phyloP scores from a whole-genome alignment of 2,797 vertebrate species.

The Siniperca scherzeri region DNA sequence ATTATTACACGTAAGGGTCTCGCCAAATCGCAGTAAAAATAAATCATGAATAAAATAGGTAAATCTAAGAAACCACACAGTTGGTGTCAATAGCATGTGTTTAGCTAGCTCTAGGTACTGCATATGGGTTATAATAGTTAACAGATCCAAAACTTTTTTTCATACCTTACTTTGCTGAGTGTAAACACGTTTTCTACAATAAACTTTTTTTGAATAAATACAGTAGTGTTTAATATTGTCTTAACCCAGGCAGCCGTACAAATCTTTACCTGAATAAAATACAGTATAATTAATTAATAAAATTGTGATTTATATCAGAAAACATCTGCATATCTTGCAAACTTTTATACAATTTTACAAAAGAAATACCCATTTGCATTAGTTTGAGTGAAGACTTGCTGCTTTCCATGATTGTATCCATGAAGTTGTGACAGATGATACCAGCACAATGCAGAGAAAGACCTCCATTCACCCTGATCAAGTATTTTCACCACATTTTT shows the following conservation, averaged over 20 bases:
- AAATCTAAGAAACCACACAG: constrained; percentile 22
- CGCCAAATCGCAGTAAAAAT: constrained; percentile 11
- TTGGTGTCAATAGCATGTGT: neutral
- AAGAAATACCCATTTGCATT: neutral
- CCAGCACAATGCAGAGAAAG: constrained; percentile 11
- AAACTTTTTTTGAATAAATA: neutral
- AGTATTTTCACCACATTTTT: constrained; percentile 70
- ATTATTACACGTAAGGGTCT: neutral
- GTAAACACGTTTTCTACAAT: neutral
- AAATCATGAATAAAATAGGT: constrained; percentile 20
- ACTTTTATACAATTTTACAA: too few species aligned
- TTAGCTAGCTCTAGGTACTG: neutral
- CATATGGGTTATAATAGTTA: neutral
- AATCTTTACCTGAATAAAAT: neutral
- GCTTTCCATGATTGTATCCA: neutral
- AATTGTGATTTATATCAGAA: neutral
- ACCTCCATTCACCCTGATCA: constrained; percentile 59
- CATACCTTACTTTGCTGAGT: neutral
- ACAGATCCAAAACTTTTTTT: neutral
- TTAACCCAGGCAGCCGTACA: neutral
- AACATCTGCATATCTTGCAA: neutral
- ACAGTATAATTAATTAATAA: neutral
- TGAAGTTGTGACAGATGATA: constrained; percentile 50
- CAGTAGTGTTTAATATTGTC: neutral
- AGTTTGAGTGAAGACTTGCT: constrained; percentile 13